Percentiles rank a stretch among this genome's conserved stretches.
phyloP scores from a whole-genome alignment of 2,113 vertebrate species.

The Romanogobio albipinnatus region DNA sequence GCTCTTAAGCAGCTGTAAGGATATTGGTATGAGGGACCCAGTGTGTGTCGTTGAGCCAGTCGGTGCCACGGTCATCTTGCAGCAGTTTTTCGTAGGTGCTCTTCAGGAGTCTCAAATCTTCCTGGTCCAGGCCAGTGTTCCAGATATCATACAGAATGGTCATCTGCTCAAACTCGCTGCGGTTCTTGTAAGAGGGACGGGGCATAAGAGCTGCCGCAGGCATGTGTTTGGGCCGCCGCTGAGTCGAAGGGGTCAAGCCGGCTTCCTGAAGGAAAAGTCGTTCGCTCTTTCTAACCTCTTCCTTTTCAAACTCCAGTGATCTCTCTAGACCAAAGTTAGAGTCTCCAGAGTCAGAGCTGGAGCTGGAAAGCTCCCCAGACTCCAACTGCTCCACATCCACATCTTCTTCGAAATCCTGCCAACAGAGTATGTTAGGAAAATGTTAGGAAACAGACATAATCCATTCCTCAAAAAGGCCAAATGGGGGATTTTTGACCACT shows the following conservation, averaged over 20 bases:
- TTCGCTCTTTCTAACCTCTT: constrained; percentile 79
- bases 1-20: constrained; percentile 67
- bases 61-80: constrained; percentile 84
- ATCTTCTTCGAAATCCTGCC: constrained; percentile 70
- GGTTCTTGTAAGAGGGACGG: constrained; percentile 75
- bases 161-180: constrained; percentile 94
- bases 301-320: constrained; percentile 68
- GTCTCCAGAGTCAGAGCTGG: constrained; percentile 65
- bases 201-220: background rate
- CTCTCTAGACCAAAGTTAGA: constrained; percentile 74
- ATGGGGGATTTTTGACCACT: too few species aligned
- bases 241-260: constrained; percentile 59
- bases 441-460: background rate
- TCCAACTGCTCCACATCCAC: constrained; percentile 81
- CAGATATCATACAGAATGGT: constrained; percentile 95
- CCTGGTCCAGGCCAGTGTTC: constrained; percentile 87
- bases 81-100: constrained; percentile 87
- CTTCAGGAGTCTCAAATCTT: constrained; percentile 83
- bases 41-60: constrained; percentile 95
- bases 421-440: background rate
- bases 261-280: constrained; percentile 81
- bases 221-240: constrained; percentile 63
- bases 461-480: background rate
- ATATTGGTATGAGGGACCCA: constrained; percentile 95
- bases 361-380: constrained; percentile 77